Conservation (phyloP, 2,888 invertebrate genomes). For the Nymphalis polychloros region DNA sequence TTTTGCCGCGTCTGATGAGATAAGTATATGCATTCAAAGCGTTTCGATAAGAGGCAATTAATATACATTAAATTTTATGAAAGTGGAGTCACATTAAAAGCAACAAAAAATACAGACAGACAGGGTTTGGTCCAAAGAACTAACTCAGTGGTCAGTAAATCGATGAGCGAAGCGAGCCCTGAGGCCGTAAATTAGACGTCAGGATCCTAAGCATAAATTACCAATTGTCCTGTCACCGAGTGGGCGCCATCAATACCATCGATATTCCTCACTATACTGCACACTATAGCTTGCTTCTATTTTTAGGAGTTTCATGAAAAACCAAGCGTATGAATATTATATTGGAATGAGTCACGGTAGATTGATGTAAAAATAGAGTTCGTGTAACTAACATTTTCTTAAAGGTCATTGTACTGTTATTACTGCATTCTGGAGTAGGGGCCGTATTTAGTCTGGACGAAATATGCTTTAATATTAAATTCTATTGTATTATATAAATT, state of each 20-base stretch:
- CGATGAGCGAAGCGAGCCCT: not conserved
- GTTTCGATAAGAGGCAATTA: no score
- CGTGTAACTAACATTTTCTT: not conserved
- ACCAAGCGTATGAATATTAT: not conserved
- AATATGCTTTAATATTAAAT: no score
- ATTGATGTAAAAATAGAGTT: not conserved
- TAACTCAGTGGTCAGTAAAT: not conserved
- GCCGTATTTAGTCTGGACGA: no score
- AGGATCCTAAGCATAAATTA: conserved; percentile 58
- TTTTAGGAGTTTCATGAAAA: conserved; percentile 6
- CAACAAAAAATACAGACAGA: not conserved
- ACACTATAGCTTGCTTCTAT: conserved; percentile 11
- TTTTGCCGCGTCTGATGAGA: no score
- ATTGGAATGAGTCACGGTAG: conserved; percentile 1
- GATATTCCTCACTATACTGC: conserved; percentile 15
- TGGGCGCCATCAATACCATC: conserved; percentile 46
- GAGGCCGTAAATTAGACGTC: conserved; percentile 28
- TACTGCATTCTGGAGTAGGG: no score
- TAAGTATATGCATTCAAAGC: no score
- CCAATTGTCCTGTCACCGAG: conserved; percentile 67
- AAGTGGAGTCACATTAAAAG: no score
- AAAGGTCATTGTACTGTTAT: conserved; percentile 5
- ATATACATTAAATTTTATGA: no score
- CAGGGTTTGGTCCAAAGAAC: not conserved
- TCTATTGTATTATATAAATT: no score